Percentiles rank a stretch among this genome's conserved stretches.
Evolutionary conservation across 2,797 vertebrate species (phyloP).

Genomic region (Catharus ustulatus): DNA sequence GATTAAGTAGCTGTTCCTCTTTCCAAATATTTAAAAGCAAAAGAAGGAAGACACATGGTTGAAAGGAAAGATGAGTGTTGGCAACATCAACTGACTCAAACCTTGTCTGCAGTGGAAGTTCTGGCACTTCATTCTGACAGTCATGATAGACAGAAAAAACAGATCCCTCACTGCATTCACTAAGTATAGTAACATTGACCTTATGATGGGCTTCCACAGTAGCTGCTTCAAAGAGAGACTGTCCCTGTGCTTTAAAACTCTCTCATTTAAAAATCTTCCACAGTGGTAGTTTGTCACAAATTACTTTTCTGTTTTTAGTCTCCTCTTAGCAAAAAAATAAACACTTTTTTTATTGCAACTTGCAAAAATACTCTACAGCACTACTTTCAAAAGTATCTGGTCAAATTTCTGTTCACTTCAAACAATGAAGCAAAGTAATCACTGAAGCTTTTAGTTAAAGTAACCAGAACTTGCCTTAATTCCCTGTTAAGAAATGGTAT

Average conservation of each 20-base stretch:
- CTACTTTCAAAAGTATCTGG: neutral
- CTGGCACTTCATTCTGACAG: neutral
- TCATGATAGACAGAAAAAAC: neutral
- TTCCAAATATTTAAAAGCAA: constrained; percentile 1
- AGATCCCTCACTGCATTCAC: neutral
- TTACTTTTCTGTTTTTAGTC: neutral
- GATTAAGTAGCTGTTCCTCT: neutral
- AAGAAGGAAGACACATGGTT: neutral
- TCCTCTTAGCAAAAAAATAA: neutral
- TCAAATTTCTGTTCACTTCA: neutral
- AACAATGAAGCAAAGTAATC: neutral
- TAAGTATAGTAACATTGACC: neutral
- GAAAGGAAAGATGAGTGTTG: neutral
- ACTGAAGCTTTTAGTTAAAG: neutral
- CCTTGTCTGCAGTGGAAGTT: neutral
- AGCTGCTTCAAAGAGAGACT: neutral
- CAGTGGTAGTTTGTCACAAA: neutral
- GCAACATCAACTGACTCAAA: neutral
- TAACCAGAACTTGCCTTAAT: neutral
- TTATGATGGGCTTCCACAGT: neutral
- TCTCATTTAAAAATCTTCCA: neutral
- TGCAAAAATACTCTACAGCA: neutral
- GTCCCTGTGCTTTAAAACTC: neutral
- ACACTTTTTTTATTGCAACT: neutral
- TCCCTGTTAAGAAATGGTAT: neutral